Base-by-base conservation (phyloP, 2,797 vertebrate species). In the Champsocephalus esox region DNA sequence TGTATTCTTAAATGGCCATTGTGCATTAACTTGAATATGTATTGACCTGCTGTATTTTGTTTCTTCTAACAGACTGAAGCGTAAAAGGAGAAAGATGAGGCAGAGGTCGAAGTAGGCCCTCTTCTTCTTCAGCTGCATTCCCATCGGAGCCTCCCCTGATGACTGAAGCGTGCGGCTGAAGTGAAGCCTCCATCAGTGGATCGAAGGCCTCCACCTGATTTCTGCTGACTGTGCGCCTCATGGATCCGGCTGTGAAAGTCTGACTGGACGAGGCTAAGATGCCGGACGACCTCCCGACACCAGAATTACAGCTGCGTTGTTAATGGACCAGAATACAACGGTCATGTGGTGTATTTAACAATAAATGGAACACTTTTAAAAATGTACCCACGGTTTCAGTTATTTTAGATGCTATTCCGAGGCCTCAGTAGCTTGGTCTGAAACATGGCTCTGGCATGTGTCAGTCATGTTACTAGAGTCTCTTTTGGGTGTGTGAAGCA, bases 301-400 rank as follows among this genome's bases (percentile, higher is more conserved):
- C 89, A 64, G 52, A 82, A 61, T 34, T 34, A 41, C 89, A 79
- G 90, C 89, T 84, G 79, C 3, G 51, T 71, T 75, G 81, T 90
- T 92, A 87, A 86, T 77, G 90, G 89, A 88, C 86, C 86, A 80
- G 82, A 62, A 86, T 70, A 65, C 77, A 79, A 86, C 60, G 86
- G 77, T 87, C 43, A 63, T 83, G 49, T 90, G 83, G 83, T 89
- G 75, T 87, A 49, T 77, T 91, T 72, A 90, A 89, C 83, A 92
- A 92, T 91, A 91, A 93, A 92, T 77, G 7, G 10, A 87, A 85
- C 79, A 80, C 77, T 81, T 72, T 83, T 75, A 28, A 87, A 84
- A 64, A 28, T 48, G 72, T 57, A 34, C 4, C 60, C 7, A 28
- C 4, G 28, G 45, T 44, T 75, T 45, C 21, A 5, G 28, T 28